A percentile compares a stretch with the other conserved stretches of the same genome.
These are phyloP conservation scores for Syrrhaptes paradoxus DNA, from an alignment of 2,113 vertebrate genomes.

Conservation along the genomic window DNA sequence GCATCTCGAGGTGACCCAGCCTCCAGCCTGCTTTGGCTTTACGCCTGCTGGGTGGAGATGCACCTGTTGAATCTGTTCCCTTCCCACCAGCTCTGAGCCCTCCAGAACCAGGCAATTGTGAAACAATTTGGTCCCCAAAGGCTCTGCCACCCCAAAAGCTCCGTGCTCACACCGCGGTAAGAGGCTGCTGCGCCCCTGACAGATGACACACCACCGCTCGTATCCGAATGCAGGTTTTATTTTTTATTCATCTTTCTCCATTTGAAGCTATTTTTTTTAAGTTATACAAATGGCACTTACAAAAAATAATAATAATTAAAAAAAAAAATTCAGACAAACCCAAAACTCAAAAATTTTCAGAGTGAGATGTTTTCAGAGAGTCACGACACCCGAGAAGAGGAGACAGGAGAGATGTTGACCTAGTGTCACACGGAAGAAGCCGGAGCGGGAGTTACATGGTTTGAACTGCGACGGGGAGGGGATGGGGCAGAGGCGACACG, in stretches of 20 bases:
- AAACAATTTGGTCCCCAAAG: neutral
- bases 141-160: neutral
- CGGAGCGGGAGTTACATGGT: neutral
- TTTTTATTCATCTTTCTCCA: constrained; percentile 83
- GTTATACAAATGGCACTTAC: constrained; percentile 97
- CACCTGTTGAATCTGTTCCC: neutral
- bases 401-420: constrained; percentile 41
- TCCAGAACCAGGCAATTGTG: neutral
- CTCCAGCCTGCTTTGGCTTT: neutral
- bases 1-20: neutral
- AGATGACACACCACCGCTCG: neutral
- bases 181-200: neutral
- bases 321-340: constrained; percentile 73
- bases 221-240: constrained; percentile 81
- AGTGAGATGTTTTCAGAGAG: constrained; percentile 73
- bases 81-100: neutral
- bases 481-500: neutral
- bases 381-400: constrained; percentile 58
- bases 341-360: constrained; percentile 68
- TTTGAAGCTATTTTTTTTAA: constrained; percentile 86
- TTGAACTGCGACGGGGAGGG: neutral
- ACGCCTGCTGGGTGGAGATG: neutral
- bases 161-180: fast-evolving
- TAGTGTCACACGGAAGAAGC: constrained; percentile 53
- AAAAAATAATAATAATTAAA: constrained; percentile 84